Evolutionary conservation across 2,797 vertebrate species (phyloP).

Genomic region (Bovichtus variegatus): DNA sequence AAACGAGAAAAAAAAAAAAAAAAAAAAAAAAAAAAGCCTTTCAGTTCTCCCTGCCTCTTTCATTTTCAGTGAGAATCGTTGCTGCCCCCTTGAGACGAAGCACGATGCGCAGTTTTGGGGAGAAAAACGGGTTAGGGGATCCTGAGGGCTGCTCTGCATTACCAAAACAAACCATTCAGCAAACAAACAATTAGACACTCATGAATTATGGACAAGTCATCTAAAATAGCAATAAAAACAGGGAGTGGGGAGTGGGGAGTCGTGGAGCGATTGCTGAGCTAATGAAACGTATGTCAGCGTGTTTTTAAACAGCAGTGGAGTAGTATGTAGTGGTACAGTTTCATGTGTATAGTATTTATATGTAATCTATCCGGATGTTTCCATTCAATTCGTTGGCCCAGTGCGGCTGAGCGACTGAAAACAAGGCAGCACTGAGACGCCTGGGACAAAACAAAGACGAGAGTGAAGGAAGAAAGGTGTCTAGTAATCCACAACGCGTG

Average conservation of each 20-base stretch:
- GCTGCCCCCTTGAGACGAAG: slow-evolving; percentile 77
- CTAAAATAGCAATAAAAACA: slow-evolving; percentile 79
- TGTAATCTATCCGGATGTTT: slow-evolving; percentile 44
- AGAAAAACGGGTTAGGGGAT: slow-evolving; percentile 69
- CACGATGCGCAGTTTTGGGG: slow-evolving; percentile 73
- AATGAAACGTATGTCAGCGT: slow-evolving; percentile 67
- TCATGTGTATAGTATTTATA: slow-evolving; percentile 30
- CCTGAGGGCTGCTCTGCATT: slow-evolving; percentile 80
- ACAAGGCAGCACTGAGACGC: slow-evolving; percentile 57
- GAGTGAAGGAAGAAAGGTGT: slow-evolving; percentile 58
- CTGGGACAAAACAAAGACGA: slow-evolving; percentile 54
- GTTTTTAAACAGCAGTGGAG: slow-evolving; percentile 56
- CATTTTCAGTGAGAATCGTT: slow-evolving; percentile 74
- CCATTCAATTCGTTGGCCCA: slow-evolving; percentile 47
- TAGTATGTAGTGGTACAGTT: slow-evolving; percentile 17
- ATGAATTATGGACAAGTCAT: slow-evolving; percentile 85
- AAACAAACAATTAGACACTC: slow-evolving; percentile 87
- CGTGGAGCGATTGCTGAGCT: slow-evolving; percentile 68
- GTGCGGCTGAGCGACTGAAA: slow-evolving; percentile 53
- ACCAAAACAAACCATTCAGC: slow-evolving; percentile 86
- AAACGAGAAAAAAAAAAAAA: slow-evolving; percentile 48
- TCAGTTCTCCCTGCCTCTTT: slow-evolving; percentile 63
- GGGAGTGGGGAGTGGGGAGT: slow-evolving; percentile 68
- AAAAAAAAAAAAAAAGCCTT: slow-evolving; percentile 39
- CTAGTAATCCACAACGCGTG: slow-evolving; percentile 58